phyloP scores from a whole-genome alignment of 2,113 vertebrate genomes.

The Antennarius striatus region DNA sequence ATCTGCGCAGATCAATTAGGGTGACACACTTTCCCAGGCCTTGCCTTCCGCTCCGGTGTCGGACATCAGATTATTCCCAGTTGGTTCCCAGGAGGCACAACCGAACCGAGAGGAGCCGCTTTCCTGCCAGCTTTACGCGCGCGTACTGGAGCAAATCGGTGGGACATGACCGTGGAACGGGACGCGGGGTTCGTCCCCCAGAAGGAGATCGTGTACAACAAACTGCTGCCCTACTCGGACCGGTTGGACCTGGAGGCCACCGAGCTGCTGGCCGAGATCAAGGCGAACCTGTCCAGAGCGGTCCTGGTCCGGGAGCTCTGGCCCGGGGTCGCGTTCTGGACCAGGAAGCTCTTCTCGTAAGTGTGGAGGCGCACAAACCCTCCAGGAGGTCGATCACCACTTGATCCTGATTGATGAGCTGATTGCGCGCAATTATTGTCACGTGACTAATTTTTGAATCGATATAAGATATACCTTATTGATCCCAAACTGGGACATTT shows the following conservation, averaged over 20 bases:
- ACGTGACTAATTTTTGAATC: no score
- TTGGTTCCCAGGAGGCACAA: conserved; percentile 11
- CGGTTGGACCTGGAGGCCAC: conserved; percentile 88
- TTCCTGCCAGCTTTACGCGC: not conserved
- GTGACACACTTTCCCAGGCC: conserved; percentile 65
- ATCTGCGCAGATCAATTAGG: conserved; percentile 67
- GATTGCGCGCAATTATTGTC: no score
- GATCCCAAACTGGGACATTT: no score
- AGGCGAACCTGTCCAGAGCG: conserved; percentile 90
- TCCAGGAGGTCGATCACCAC: not conserved
- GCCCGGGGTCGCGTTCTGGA: conserved; percentile 96
- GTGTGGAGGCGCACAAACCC: conserved; percentile 51
- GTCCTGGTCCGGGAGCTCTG: conserved; percentile 93
- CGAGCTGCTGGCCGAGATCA: conserved; percentile 87
- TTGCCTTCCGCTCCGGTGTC: conserved; percentile 24
- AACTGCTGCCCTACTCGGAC: conserved; percentile 89
- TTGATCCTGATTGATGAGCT: no score
- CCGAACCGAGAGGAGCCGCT: not conserved
- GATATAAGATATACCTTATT: no score
- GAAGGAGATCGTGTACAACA: conserved; percentile 92
- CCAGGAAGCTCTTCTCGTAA: conserved; percentile 94
- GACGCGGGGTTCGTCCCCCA: conserved; percentile 76
- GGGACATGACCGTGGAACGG: conserved; percentile 39
- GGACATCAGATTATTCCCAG: conserved; percentile 57
- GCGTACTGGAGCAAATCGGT: not conserved